phyloP scores from a whole-genome alignment of 2,113 vertebrate species.

The Siniperca knerii region DNA sequence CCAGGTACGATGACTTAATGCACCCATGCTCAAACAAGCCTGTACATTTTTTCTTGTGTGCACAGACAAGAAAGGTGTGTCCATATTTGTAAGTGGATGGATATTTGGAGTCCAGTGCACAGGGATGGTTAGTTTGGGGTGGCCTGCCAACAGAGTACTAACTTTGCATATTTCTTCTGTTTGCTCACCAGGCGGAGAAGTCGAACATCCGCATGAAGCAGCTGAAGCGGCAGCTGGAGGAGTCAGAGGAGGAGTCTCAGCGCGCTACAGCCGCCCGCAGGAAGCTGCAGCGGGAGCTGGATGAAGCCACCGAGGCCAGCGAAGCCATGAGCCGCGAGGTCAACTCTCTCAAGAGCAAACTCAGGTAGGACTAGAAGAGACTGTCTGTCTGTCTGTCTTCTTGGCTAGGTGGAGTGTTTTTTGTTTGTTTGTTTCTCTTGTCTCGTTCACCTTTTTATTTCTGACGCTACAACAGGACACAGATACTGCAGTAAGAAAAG shows the following conservation, averaged over 20 bases:
- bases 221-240: slow-evolving; percentile 95
- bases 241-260: slow-evolving; percentile 95
- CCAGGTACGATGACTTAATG: slow-evolving; percentile 84
- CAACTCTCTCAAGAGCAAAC: slow-evolving; percentile 80
- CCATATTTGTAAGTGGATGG: neutral
- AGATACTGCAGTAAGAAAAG: neutral
- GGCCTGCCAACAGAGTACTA: neutral
- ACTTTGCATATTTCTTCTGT: neutral
- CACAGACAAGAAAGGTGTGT: neutral
- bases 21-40: neutral
- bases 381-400: neutral
- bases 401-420: neutral
- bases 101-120: neutral
- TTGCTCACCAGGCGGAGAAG: slow-evolving; percentile 88
- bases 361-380: slow-evolving; percentile 66
- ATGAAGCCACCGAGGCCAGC: slow-evolving; percentile 92
- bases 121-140: too few relatives aligned
- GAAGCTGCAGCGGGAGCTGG: slow-evolving; percentile 97
- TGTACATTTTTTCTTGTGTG: neutral
- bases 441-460: neutral
- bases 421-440: neutral
- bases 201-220: slow-evolving; percentile 89
- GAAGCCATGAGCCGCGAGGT: slow-evolving; percentile 87
- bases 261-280: slow-evolving; percentile 92
- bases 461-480: slow-evolving; percentile 1